phyloP scores from a whole-genome alignment of 1,140 invertebrate species.

The Maconellicoccus hirsutus region DNA sequence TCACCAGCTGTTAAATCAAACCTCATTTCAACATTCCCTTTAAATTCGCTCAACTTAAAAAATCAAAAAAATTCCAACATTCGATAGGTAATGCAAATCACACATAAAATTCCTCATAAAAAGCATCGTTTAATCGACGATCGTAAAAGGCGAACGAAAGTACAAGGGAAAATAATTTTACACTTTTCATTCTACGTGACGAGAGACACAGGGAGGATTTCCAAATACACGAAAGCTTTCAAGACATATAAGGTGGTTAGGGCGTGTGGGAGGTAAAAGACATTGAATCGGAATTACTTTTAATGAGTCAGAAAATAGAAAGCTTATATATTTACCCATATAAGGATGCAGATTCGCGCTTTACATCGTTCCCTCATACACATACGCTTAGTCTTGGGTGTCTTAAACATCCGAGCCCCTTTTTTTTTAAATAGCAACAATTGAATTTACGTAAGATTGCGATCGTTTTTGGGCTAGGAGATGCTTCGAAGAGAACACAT shows the following conservation, averaged over 20 bases:
- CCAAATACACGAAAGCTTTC: no score
- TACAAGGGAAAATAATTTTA: background rate
- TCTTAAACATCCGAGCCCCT: slow-evolving; percentile 12
- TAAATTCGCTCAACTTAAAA: no score
- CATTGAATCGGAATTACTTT: slow-evolving; percentile 21
- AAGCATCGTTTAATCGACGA: background rate
- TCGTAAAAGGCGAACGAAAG: background rate
- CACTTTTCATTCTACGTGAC: no score
- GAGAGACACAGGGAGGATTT: no score
- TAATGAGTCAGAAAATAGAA: slow-evolving; percentile 14
- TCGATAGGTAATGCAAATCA: no score
- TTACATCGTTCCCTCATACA: background rate
- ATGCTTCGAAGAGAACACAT: background rate
- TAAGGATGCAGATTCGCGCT: background rate
- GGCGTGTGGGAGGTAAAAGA: background rate
- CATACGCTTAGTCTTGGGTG: background rate
- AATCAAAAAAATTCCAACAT: no score
- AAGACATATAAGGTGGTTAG: no score
- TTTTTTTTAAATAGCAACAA: slow-evolving; percentile 10
- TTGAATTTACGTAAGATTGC: slow-evolving; percentile 15
- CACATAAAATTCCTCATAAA: no score
- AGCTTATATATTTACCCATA: slow-evolving; percentile 15
- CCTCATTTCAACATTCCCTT: no score
- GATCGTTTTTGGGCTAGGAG: background rate
- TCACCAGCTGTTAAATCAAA: no score